Base-by-base conservation (phyloP, 2,797 vertebrate species). In the Parotocinclus haroldoi region DNA sequence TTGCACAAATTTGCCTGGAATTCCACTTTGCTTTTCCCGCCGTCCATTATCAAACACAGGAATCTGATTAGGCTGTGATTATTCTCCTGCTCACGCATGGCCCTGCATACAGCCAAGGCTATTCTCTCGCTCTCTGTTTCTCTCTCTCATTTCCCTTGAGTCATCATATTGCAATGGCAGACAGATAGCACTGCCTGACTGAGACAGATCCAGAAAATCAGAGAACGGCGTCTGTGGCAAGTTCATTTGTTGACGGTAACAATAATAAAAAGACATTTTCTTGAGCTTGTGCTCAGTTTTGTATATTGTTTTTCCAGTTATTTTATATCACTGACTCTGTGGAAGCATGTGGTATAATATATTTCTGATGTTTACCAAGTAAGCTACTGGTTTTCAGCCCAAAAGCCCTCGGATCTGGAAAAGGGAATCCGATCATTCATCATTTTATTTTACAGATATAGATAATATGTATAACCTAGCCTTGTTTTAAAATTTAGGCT, bases 1-100 rank as follows among this genome's bases (percentile, higher is more conserved):
- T 97, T 95, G 93, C 94, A 96, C 94, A 97, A 96, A 96, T 96
- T 95, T 96, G 94, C 94, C 93, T 94, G 92, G 94, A 96, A 95
- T 98, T 95, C 94, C 87, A 96, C 92, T 93, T 94, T 93, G 95
- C 98, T 96, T 66, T 96, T 93, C 93, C 91, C 79, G 90, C 92
- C 93, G 93, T 96, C 96, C 94, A 98, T 98, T 98, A 98, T 98
- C 96, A 89, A 91, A 96, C 92, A 88, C 89, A 91, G 92, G 95
- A 96, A 99, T 98, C 92, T 84, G 94, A 98, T 99, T 99, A 98
- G 90, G 89, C 89, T 85, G 86, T 93, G 95, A 96, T 98, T 97
- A 98, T 95, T 96, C 95, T 93, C 92, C 87, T 90, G 90, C 88
- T 90, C 84, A 89, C 87, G 90, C 94, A 94, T 93, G 88, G 94